A percentile compares a stretch with the other conserved stretches of the same genome.
phyloP scores from a whole-genome alignment of 1,140 invertebrate species.

The Chironomus striatipennis region DNA sequence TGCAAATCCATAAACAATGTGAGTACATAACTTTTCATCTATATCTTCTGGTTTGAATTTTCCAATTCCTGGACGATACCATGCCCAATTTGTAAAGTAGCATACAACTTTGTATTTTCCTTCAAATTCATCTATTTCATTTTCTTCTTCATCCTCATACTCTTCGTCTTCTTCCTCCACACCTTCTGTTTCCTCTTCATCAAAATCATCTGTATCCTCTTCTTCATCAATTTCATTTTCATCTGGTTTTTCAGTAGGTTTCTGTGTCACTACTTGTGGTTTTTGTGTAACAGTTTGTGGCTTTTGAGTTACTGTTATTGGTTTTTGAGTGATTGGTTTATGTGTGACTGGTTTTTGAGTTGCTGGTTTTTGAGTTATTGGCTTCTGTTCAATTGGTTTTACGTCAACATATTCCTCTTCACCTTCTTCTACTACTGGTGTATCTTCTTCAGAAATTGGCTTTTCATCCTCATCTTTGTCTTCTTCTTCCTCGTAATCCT shows the following conservation, averaged over 20 bases:
- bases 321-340: not conserved
- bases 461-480: not conserved
- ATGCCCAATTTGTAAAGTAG: conserved; percentile 92
- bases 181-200: conserved; percentile 29
- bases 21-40: conserved; percentile 75
- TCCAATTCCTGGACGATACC: conserved; percentile 73
- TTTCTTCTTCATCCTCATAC: conserved; percentile 27
- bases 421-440: not conserved
- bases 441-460: not conserved
- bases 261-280: conserved; percentile 21
- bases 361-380: not conserved
- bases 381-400: not conserved
- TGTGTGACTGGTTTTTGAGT: not conserved
- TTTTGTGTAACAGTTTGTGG: not conserved
- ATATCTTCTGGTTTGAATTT: conserved; percentile 77
- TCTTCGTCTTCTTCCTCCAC: conserved; percentile 29
- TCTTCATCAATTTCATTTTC: conserved; percentile 25
- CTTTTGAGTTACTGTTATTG: not conserved
- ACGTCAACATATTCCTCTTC: not conserved
- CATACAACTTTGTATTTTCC: conserved; percentile 61
- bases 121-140: conserved; percentile 28
- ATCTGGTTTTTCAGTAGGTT: conserved; percentile 29
- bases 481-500: not conserved
- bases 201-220: conserved; percentile 26
- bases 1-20: conserved; percentile 87